These are phyloP conservation scores for Syrista parreyssii DNA, from an alignment of 2,888 invertebrate species.

Conservation along the genomic window DNA sequence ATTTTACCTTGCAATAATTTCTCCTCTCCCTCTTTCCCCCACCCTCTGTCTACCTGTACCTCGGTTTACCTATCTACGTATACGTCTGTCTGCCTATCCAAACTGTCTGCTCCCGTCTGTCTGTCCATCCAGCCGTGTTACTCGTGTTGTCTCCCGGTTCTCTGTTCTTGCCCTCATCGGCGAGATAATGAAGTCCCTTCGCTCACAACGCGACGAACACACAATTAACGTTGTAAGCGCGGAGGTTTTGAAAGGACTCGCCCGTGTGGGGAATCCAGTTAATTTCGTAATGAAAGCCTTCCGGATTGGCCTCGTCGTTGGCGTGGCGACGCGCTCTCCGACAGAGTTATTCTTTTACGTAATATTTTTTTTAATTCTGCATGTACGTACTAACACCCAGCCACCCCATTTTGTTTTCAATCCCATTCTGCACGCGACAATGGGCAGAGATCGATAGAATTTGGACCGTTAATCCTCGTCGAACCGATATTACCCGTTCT, in stretches of 20 bases:
- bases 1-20: neutral
- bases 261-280: neutral
- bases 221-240: neutral
- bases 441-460: neutral
- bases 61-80: neutral
- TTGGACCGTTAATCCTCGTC: neutral
- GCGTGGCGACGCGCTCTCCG: neutral
- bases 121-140: neutral
- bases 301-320: neutral
- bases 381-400: neutral
- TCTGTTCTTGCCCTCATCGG: neutral
- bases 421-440: too few relatives aligned
- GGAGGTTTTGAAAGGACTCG: neutral
- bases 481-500: neutral
- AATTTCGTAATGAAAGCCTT: neutral
- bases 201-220: neutral
- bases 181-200: neutral
- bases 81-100: neutral
- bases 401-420: neutral
- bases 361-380: neutral
- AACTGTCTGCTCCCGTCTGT: neutral
- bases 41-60: neutral
- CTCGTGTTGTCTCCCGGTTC: neutral
- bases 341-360: neutral
- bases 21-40: slow-evolving; percentile 16